Percentiles rank a stretch among this genome's conserved stretches.
Evolutionary conservation across 2,888 invertebrate species (phyloP).

Genomic region (Xylota sylvarum): DNA sequence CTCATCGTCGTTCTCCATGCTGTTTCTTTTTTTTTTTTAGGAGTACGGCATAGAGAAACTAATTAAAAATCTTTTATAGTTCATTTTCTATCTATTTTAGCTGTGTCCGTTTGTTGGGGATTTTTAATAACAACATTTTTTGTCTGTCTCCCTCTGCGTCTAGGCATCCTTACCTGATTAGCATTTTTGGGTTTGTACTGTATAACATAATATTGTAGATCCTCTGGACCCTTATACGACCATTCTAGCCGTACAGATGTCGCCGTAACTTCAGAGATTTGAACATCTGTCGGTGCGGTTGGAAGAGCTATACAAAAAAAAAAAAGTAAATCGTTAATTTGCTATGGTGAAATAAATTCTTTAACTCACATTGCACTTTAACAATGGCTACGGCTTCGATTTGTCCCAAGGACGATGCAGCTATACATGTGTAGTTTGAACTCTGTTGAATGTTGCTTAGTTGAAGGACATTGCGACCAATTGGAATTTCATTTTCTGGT

Average conservation of each 20-base stretch:
- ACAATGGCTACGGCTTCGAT: constrained; percentile 95
- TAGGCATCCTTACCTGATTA: constrained; percentile 87
- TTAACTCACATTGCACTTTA: constrained; percentile 96
- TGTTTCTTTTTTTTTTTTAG: not conserved
- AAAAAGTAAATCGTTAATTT: constrained; percentile 14
- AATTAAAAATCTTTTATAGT: constrained; percentile 67
- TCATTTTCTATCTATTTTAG: constrained; percentile 3
- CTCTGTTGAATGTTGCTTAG: constrained; percentile 95
- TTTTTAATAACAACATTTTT: constrained; percentile 30
- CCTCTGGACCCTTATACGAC: constrained; percentile 95
- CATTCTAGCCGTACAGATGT: constrained; percentile 96
- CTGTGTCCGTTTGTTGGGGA: constrained; percentile 10
- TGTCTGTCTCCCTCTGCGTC: not conserved
- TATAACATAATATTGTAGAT: constrained; percentile 97
- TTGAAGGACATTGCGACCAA: constrained; percentile 94
- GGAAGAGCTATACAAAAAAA: constrained; percentile 90
- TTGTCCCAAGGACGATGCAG: constrained; percentile 96
- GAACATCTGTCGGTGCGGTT: constrained; percentile 94
- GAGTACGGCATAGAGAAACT: constrained; percentile 41
- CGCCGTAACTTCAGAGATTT: constrained; percentile 96
- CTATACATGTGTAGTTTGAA: constrained; percentile 98
- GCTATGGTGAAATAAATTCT: not conserved
- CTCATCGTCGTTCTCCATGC: constrained; percentile 9
- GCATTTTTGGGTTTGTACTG: constrained; percentile 98
- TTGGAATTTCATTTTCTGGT: constrained; percentile 93